A percentile compares a stretch with the other conserved stretches of the same genome.
phyloP scores from a whole-genome alignment of 2,888 invertebrate species.

The Caenorhabditis afra region DNA sequence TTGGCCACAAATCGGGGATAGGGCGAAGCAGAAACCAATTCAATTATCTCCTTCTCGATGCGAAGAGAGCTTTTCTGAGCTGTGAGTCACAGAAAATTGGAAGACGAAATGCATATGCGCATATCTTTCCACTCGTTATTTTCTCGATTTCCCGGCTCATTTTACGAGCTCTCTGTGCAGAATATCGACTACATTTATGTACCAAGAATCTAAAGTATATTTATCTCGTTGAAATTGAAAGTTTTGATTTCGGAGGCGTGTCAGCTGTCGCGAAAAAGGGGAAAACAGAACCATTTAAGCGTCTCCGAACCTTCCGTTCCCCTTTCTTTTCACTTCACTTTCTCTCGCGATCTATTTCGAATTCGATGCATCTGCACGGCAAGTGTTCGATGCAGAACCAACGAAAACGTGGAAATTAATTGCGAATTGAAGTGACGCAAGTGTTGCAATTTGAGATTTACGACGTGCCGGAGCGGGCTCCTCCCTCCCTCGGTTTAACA shows the following conservation, averaged over 20 bases:
- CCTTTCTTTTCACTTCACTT: neutral
- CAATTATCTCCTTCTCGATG: conserved; percentile 38
- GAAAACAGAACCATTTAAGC: conserved; percentile 25
- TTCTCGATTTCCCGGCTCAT: conserved; percentile 4
- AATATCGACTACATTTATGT: no score
- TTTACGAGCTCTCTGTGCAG: no score
- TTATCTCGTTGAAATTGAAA: conserved; percentile 4
- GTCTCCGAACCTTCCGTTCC: neutral
- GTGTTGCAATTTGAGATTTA: conserved; percentile 63
- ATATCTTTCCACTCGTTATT: neutral
- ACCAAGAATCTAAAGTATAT: no score
- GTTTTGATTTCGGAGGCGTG: conserved; percentile 29
- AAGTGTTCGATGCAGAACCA: conserved; percentile 21
- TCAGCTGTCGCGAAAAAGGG: conserved; percentile 38
- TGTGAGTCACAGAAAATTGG: neutral
- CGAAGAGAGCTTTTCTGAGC: conserved; percentile 32
- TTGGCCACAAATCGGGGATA: conserved; percentile 38
- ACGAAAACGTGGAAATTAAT: conserved; percentile 44
- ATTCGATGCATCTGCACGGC: conserved; percentile 20
- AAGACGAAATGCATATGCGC: neutral
- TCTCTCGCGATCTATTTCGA: conserved; percentile 4
- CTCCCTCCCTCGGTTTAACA: conserved; percentile 45
- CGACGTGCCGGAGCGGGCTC: conserved; percentile 51
- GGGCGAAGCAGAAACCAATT: conserved; percentile 35
- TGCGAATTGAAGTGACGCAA: conserved; percentile 59